A percentile compares a stretch with the other conserved stretches of the same genome.
These are phyloP conservation scores for Psix sp. DNA, from an alignment of 1,140 invertebrate genomes.

Conservation along the genomic window DNA sequence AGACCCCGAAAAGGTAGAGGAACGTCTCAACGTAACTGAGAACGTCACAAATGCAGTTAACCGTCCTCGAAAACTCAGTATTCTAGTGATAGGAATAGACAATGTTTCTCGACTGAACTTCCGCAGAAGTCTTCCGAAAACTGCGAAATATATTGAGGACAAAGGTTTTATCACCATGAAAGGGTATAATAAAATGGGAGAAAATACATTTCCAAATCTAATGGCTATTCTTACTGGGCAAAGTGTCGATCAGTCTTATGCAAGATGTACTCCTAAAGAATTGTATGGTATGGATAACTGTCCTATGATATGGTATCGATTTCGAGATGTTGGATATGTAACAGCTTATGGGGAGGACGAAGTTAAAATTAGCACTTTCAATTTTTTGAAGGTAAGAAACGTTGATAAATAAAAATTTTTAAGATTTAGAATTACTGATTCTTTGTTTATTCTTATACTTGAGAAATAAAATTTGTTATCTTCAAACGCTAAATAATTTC, in stretches of 20 bases:
- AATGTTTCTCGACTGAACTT: conserved; percentile 88
- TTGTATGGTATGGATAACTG: conserved; percentile 79
- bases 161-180: conserved; percentile 78
- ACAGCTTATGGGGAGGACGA: conserved; percentile 90
- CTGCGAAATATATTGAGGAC: conserved; percentile 80
- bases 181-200: conserved; percentile 84
- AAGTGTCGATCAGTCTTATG: conserved; percentile 73
- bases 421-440: background rate
- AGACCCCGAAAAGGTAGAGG: conserved; percentile 67
- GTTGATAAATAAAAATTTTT: conserved; percentile 5
- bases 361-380: conserved; percentile 86
- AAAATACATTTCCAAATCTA: conserved; percentile 90
- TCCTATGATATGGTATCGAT: conserved; percentile 88
- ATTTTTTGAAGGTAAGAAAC: conserved; percentile 81
- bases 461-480: too few species aligned
- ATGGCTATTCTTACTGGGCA: conserved; percentile 86
- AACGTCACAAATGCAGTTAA: conserved; percentile 38
- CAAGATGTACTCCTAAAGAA: conserved; percentile 76
- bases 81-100: conserved; percentile 88
- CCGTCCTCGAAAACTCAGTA: conserved; percentile 76
- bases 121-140: conserved; percentile 85
- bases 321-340: conserved; percentile 82
- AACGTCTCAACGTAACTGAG: conserved; percentile 58
- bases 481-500: too few species aligned
- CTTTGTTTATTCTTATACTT: background rate